phyloP scores from a whole-genome alignment of 2,113 vertebrate genomes.

The Notothenia coriiceps region DNA sequence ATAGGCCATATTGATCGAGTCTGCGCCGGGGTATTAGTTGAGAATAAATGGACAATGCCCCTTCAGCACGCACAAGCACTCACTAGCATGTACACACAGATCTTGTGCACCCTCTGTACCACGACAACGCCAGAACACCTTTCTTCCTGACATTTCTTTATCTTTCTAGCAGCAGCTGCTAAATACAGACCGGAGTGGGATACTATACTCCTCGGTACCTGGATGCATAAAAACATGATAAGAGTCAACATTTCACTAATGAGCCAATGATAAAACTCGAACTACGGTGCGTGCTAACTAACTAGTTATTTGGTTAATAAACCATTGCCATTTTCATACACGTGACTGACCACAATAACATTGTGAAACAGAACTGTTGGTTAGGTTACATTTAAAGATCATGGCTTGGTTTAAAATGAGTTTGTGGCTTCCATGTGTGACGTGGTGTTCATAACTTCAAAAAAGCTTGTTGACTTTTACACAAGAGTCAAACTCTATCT shows the following conservation, averaged over 20 bases:
- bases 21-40: conserved; percentile 44
- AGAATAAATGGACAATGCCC: conserved; percentile 55
- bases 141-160: conserved; percentile 4
- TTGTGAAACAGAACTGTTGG: too few species aligned
- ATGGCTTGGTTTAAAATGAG: too few species aligned
- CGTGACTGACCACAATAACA: too few species aligned
- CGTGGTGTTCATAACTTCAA: too few species aligned
- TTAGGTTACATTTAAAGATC: too few species aligned
- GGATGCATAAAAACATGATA: background rate
- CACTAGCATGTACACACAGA: background rate
- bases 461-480: too few species aligned
- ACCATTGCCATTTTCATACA: too few species aligned
- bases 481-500: too few species aligned
- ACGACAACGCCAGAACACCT: conserved; percentile 9
- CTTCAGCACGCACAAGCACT: conserved; percentile 26
- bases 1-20: conserved; percentile 61
- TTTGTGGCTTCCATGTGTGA: too few species aligned
- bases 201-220: background rate
- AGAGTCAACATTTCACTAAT: too few species aligned
- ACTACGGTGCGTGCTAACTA: background rate
- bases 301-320: too few species aligned
- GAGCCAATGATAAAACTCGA: background rate
- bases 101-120: conserved; percentile 23
- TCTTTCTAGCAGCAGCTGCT: background rate
- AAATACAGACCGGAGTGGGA: background rate